Evolutionary conservation across 2,888 invertebrate genomes (phyloP).

Genomic region (Neoaliturus tenellus): DNA sequence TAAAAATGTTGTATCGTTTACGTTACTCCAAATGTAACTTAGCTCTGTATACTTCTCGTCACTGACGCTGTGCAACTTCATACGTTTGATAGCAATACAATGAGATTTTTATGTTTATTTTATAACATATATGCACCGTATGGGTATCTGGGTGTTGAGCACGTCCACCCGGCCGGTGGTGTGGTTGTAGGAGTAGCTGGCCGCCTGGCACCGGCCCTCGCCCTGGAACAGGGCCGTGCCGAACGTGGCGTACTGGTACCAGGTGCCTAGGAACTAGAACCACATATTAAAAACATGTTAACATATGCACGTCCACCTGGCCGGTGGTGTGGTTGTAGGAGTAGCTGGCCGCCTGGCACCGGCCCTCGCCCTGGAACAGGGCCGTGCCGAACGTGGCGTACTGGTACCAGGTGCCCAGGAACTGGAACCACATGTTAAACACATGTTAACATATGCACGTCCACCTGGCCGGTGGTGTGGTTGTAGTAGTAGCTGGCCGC

Average conservation of each 20-base stretch:
- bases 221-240: slow-evolving; percentile 38
- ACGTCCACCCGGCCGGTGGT: not conserved
- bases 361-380: slow-evolving; percentile 31
- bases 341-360: slow-evolving; percentile 13
- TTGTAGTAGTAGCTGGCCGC: not conserved
- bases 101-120: too few relatives aligned
- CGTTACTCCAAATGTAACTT: too few relatives aligned
- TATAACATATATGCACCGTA: too few relatives aligned
- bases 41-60: too few relatives aligned
- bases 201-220: slow-evolving; percentile 11
- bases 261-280: not conserved
- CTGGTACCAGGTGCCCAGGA: slow-evolving; percentile 31
- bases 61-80: too few relatives aligned
- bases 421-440: not conserved
- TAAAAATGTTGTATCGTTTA: too few relatives aligned
- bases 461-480: not conserved
- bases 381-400: slow-evolving; percentile 33
- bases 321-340: not conserved
- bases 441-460: too few relatives aligned
- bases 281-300: too few relatives aligned
- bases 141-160: slow-evolving; percentile 1
- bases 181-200: not conserved
- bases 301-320: not conserved
- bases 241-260: slow-evolving; percentile 44
- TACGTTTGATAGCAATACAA: too few relatives aligned